Percentiles rank a stretch among this genome's conserved stretches.
Conservation (phyloP, 2,797 vertebrate species). For the Poecilia gillii region DNA sequence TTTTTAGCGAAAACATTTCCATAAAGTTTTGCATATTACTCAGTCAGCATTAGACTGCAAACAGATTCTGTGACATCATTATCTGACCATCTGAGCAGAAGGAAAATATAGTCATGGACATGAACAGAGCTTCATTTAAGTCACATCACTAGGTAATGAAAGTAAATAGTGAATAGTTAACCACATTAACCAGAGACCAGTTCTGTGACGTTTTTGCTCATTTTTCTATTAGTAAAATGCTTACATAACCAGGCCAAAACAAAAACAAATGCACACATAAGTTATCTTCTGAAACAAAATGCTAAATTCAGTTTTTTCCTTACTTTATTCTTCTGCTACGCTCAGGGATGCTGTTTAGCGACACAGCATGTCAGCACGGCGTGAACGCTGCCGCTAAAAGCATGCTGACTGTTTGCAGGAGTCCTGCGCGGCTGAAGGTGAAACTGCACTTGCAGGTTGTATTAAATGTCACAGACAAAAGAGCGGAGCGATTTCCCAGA, state of each 20-base stretch:
- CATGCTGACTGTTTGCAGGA: slow-evolving; percentile 12
- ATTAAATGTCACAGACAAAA: slow-evolving; percentile 60
- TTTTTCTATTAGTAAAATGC: not conserved
- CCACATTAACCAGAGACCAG: not conserved
- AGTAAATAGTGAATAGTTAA: not conserved
- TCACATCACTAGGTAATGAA: not conserved
- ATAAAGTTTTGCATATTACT: not conserved
- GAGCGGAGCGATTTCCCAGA: slow-evolving; percentile 42
- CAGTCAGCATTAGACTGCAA: not conserved
- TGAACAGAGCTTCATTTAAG: not conserved
- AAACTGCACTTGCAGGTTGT: slow-evolving; percentile 33
- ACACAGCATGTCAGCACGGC: slow-evolving; percentile 5
- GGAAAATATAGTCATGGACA: not conserved
- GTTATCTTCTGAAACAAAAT: not conserved
- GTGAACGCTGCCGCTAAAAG: slow-evolving; percentile 4
- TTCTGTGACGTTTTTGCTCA: not conserved
- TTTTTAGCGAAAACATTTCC: not conserved
- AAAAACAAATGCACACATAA: not conserved
- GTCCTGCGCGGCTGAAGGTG: slow-evolving; percentile 8
- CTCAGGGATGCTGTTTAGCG: not conserved
- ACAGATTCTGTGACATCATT: not conserved
- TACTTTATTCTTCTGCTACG: not conserved
- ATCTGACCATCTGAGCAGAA: not conserved
- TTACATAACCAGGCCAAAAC: not conserved
- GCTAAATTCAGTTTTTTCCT: not conserved